Conservation (phyloP, 2,888 invertebrate genomes). For the Noctua pronuba region DNA sequence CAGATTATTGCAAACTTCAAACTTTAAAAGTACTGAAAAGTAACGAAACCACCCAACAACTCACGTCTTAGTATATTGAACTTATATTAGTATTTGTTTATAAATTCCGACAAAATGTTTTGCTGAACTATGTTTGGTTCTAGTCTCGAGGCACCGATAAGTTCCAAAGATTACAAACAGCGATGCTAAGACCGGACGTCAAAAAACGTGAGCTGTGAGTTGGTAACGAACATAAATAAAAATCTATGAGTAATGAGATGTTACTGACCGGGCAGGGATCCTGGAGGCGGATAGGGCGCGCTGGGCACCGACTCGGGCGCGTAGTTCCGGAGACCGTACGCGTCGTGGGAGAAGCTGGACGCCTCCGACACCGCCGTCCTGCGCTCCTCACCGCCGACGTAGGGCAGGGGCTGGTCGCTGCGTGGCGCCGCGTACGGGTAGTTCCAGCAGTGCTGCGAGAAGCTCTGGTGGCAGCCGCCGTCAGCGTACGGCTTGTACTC, state of each 20-base stretch:
- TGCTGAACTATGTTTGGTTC: conserved; percentile 79
- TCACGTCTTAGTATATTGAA: conserved; percentile 65
- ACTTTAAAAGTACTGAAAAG: conserved; percentile 56
- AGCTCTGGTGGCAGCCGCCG: conserved; percentile 92
- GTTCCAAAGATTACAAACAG: conserved; percentile 87
- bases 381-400: conserved; percentile 93
- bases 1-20: conserved; percentile 58
- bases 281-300: conserved; percentile 95
- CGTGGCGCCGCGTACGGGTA: conserved; percentile 92
- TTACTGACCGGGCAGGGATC: conserved; percentile 91
- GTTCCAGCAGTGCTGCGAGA: conserved; percentile 94
- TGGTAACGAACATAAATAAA: conserved; percentile 69
- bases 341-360: conserved; percentile 93
- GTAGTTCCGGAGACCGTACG: conserved; percentile 94
- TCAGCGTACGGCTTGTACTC: conserved; percentile 92
- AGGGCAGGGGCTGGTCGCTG: conserved; percentile 92
- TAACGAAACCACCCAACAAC: conserved; percentile 55
- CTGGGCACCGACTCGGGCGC: conserved; percentile 93
- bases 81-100: conserved; percentile 80
- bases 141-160: conserved; percentile 81
- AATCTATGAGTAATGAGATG: conserved; percentile 62
- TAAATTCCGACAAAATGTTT: conserved; percentile 84
- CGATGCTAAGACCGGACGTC: conserved; percentile 75
- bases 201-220: conserved; percentile 80
- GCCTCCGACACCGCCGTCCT: conserved; percentile 92